Conservation (phyloP, 1,140 invertebrate species). For the Drosophila ironensis region DNA sequence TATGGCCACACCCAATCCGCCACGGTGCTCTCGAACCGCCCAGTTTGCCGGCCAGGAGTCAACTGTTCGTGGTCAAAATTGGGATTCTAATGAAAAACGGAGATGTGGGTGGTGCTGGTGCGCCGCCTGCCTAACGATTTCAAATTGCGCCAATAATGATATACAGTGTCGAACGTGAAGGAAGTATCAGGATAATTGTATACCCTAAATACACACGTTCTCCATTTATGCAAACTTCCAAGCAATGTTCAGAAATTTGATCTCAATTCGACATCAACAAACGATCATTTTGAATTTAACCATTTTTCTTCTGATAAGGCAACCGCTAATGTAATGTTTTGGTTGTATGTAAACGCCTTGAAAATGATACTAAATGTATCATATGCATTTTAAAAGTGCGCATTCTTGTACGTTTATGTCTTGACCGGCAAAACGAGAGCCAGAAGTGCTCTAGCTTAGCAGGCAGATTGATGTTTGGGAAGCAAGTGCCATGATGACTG, state of each 20-base stretch:
- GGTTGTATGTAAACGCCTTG: too few relatives aligned
- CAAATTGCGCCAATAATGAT: constrained; percentile 66
- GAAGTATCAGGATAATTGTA: neutral
- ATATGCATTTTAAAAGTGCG: neutral
- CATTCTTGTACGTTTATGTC: constrained; percentile 31
- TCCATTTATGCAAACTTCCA: too few relatives aligned
- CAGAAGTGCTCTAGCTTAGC: constrained; percentile 63
- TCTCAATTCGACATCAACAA: too few relatives aligned
- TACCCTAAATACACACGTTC: too few relatives aligned
- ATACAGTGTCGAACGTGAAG: constrained; percentile 29
- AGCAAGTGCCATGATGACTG: constrained; percentile 48
- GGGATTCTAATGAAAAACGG: constrained; percentile 11
- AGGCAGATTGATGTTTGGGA: constrained; percentile 61
- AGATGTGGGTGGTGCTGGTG: constrained; percentile 16
- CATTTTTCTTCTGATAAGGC: too few relatives aligned
- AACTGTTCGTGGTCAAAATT: constrained; percentile 28
- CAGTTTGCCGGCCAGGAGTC: constrained; percentile 16
- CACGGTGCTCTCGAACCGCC: constrained; percentile 22
- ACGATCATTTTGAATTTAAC: too few relatives aligned
- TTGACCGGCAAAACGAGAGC: constrained; percentile 61
- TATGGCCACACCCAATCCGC: constrained; percentile 14
- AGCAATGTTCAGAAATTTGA: too few relatives aligned
- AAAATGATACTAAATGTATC: too few relatives aligned
- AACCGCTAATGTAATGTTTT: too few relatives aligned
- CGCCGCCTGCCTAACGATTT: constrained; percentile 56